Base-by-base conservation (phyloP, 2,888 invertebrate species). In the Tenthredo livida region DNA sequence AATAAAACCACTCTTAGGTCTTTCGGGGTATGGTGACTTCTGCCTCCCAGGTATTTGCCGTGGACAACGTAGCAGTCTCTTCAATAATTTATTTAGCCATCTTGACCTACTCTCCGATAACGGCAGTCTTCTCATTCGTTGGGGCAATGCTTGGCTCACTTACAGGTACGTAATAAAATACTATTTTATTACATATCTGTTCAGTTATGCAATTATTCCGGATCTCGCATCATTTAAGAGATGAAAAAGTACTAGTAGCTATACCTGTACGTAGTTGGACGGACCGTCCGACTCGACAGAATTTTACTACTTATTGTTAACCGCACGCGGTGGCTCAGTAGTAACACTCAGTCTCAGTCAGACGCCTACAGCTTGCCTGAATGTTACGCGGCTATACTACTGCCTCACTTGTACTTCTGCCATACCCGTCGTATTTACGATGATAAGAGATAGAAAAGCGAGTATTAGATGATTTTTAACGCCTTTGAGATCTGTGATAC, bases 81-180 rank as follows among this genome's bases (percentile, higher is more conserved):
- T 88, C 92, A 15, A 86, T 94, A 17, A 91, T 94, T 72, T 93
- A 93, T 87, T 87, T 93, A 70, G 93, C 90, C 25, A 89, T 93
- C 54, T 85, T 94, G 85, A 88, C 94, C 84, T 94, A 93, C 88
- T 94, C 94, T 25, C 94, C 94, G 2, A 89, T 92, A 21, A 91
- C 93, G 12, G 91, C 92, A 37, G 88, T 90, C 21, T 93, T 93
- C 86, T 91, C 92, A 29, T 90, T 93, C 40, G 73, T 92, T 47
- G 94, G 94, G 10, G 93, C 94, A 5, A 86, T 92, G 7, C 65
- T 92, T 21, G 93, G 92, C 9, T 92, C 93, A 4, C 87, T 94
- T 40, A 89, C 92, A 87, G 94, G 94, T 93, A 91, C 89, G 84
- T 87, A 10, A 61, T 67, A 33, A 67, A 33, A 29, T 33, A 17